phyloP scores from a whole-genome alignment of 2,113 vertebrate genomes.

The Brachypteracias leptosomus region DNA sequence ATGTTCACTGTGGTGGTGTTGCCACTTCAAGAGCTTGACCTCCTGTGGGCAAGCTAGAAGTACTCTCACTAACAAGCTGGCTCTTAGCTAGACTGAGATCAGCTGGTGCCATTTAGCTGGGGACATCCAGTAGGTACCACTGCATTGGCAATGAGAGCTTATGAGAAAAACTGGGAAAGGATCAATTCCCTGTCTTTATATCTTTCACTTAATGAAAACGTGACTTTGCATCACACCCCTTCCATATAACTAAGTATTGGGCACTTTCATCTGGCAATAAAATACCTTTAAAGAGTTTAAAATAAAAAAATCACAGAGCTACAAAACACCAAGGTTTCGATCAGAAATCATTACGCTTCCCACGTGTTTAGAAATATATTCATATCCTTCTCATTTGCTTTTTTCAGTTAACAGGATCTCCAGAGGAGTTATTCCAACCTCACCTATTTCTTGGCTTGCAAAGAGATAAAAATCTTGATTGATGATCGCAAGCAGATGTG shows the following conservation, averaged over 20 bases:
- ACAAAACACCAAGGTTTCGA: background rate
- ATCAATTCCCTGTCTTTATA: background rate
- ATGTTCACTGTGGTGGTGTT: no score
- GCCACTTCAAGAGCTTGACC: background rate
- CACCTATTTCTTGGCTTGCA: constrained; percentile 1
- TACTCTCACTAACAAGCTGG: background rate
- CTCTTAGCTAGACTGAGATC: background rate
- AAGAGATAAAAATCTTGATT: constrained; percentile 18
- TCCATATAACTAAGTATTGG: background rate
- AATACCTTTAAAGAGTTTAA: background rate
- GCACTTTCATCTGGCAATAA: background rate
- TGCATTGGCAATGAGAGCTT: background rate
- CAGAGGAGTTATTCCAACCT: constrained; percentile 17
- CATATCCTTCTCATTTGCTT: background rate
- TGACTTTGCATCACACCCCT: background rate
- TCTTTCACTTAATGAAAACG: background rate
- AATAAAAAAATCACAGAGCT: background rate
- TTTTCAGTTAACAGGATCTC: background rate
- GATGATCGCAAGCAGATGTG: background rate
- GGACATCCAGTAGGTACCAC: background rate
- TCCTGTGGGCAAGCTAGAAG: background rate
- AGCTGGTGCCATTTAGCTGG: background rate
- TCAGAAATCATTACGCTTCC: background rate
- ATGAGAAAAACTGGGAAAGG: background rate
- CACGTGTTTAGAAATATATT: background rate